Percentiles rank a stretch among this genome's conserved stretches.
phyloP scores from a whole-genome alignment of 2,888 invertebrate species.

The Phymatocera aterrima region DNA sequence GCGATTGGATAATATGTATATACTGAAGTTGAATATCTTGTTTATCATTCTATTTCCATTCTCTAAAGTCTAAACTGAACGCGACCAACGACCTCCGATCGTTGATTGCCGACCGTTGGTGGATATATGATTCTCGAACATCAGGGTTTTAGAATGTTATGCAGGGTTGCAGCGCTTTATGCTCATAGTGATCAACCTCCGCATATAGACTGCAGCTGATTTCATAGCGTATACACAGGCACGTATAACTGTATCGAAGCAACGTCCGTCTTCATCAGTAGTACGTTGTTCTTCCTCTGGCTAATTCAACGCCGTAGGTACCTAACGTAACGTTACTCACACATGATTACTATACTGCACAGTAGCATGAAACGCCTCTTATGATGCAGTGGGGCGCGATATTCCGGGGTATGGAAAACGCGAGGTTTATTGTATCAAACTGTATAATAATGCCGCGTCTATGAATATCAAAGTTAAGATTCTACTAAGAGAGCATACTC shows the following conservation, averaged over 20 bases:
- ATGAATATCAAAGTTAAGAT: slow-evolving; percentile 70
- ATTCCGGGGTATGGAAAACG: slow-evolving; percentile 23
- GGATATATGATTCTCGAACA: slow-evolving; percentile 62
- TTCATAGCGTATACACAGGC: no score
- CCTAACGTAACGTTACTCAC: no score
- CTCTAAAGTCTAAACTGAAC: not conserved
- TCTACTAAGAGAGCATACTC: slow-evolving; percentile 68
- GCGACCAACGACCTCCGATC: slow-evolving; percentile 42
- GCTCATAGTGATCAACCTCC: not conserved
- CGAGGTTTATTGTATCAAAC: slow-evolving; percentile 58
- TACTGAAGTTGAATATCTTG: not conserved
- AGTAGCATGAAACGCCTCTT: slow-evolving; percentile 1
- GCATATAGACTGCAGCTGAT: not conserved
- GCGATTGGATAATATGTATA: not conserved
- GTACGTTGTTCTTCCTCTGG: no score
- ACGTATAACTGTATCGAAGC: no score
- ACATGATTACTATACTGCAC: no score
- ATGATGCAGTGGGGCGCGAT: slow-evolving; percentile 38
- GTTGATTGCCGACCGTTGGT: slow-evolving; percentile 59
- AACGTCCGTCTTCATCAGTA: no score
- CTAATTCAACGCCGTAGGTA: no score
- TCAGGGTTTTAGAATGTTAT: slow-evolving; percentile 61
- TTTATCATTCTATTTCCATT: not conserved
- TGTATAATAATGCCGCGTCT: slow-evolving; percentile 69
- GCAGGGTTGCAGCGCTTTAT: not conserved